These are phyloP conservation scores for Lacanobia wlatinum DNA, from an alignment of 2,888 invertebrate species.

Conservation along the genomic window DNA sequence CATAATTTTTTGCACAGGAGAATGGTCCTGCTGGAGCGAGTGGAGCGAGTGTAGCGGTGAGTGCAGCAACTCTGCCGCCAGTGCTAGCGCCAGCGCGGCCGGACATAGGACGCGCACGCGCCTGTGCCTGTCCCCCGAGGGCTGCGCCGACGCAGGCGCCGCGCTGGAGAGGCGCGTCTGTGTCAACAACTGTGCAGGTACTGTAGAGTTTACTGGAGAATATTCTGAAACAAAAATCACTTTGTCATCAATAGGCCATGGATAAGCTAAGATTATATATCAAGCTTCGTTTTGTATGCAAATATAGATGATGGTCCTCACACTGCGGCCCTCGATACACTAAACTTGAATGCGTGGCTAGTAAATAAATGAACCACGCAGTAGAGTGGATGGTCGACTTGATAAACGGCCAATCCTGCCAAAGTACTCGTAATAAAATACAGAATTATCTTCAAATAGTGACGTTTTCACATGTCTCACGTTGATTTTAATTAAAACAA, in stretches of 20 bases:
- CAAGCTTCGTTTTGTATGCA: too few relatives aligned
- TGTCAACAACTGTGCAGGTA: conserved; percentile 92
- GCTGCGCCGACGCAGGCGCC: conserved; percentile 91
- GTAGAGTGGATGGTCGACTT: too few relatives aligned
- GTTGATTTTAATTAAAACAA: too few relatives aligned
- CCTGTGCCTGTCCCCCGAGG: conserved; percentile 91
- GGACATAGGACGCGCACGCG: conserved; percentile 93
- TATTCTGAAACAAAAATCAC: neutral
- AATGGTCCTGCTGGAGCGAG: conserved; percentile 97
- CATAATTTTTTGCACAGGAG: conserved; percentile 81
- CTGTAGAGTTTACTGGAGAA: neutral
- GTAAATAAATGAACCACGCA: too few relatives aligned
- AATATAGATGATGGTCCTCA: too few relatives aligned
- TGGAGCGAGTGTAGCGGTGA: conserved; percentile 95
- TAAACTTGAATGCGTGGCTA: too few relatives aligned
- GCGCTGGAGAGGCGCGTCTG: conserved; percentile 93
- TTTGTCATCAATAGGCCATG: neutral
- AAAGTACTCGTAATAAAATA: too few relatives aligned
- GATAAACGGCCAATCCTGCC: too few relatives aligned
- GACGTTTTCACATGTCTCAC: too few relatives aligned
- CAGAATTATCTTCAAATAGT: too few relatives aligned
- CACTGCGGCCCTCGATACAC: too few relatives aligned
- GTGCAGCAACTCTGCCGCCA: conserved; percentile 89
- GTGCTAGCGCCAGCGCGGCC: conserved; percentile 68
- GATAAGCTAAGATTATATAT: too few relatives aligned